Evolutionary conservation across 2,888 invertebrate genomes (phyloP).

Genomic region (Lochmaea crataegi): DNA sequence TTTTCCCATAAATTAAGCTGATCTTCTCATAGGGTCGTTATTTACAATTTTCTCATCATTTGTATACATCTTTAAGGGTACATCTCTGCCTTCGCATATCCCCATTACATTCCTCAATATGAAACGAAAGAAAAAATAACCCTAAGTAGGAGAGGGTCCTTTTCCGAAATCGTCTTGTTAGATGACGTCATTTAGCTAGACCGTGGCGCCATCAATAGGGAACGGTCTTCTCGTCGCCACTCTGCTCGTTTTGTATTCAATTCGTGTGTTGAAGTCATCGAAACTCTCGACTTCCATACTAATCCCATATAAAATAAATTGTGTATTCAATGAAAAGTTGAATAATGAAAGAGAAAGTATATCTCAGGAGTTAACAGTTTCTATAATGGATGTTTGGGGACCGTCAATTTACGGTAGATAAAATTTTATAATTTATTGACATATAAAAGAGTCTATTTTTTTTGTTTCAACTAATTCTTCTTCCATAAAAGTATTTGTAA

Average conservation of each 20-base stretch:
- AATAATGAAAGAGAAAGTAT: constrained; percentile 20
- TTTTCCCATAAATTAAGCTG: background rate
- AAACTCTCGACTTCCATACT: constrained; percentile 32
- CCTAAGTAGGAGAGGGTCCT: constrained; percentile 26
- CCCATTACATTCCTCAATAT: constrained; percentile 22
- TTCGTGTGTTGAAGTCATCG: constrained; percentile 29
- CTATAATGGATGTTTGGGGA: background rate
- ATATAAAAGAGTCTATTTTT: too few relatives aligned
- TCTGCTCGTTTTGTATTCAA: constrained; percentile 36
- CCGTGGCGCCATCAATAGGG: constrained; percentile 38
- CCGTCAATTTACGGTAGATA: background rate
- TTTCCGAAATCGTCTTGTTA: constrained; percentile 37
- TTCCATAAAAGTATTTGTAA: too few relatives aligned
- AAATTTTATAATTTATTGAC: background rate
- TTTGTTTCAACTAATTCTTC: too few relatives aligned
- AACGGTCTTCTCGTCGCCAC: constrained; percentile 36
- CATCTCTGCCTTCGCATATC: constrained; percentile 2
- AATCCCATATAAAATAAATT: constrained; percentile 38
- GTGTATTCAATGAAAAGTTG: constrained; percentile 32
- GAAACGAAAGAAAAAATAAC: constrained; percentile 33
- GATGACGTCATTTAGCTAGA: constrained; percentile 39
- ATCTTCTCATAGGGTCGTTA: background rate
- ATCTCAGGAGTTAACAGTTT: constrained; percentile 4
- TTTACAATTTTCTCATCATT: constrained; percentile 15
- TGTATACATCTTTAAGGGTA: background rate